Conservation (phyloP, 1,140 invertebrate species). For the Habropoda laboriosa region DNA sequence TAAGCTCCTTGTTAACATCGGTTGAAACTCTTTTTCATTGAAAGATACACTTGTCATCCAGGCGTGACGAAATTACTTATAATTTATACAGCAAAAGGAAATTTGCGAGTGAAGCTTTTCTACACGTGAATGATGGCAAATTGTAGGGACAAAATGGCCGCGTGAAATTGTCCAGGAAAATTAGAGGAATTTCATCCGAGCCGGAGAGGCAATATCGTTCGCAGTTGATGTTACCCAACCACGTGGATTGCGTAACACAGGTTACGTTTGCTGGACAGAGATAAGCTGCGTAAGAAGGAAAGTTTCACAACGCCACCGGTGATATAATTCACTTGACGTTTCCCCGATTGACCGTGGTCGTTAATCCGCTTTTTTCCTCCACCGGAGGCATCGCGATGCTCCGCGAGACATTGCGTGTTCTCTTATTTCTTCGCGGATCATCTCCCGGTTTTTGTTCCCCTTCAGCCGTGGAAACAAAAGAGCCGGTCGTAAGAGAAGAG, state of each 20-base stretch:
- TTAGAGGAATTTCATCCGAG: too few relatives aligned
- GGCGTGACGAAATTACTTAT: too few relatives aligned
- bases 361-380: neutral
- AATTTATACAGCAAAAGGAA: too few relatives aligned
- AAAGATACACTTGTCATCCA: too few relatives aligned
- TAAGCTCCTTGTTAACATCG: too few relatives aligned
- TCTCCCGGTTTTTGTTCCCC: neutral
- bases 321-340: conserved; percentile 11
- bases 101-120: too few relatives aligned
- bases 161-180: too few relatives aligned
- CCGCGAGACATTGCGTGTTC: conserved; percentile 11
- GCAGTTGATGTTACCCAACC: neutral
- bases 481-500: conserved; percentile 16
- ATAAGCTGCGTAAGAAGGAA: neutral
- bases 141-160: too few relatives aligned
- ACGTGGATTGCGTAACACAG: neutral
- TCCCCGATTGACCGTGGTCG: neutral
- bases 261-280: neutral
- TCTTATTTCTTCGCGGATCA: neutral
- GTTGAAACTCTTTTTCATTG: too few relatives aligned
- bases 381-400: neutral
- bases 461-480: neutral
- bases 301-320: neutral
- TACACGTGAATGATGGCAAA: too few relatives aligned
- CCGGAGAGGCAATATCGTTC: too few relatives aligned